Evolutionary conservation across 2,888 invertebrate genomes (phyloP), one percentile per base, ranked within the genome.

Genomic region (Embidobia sp.): DNA sequence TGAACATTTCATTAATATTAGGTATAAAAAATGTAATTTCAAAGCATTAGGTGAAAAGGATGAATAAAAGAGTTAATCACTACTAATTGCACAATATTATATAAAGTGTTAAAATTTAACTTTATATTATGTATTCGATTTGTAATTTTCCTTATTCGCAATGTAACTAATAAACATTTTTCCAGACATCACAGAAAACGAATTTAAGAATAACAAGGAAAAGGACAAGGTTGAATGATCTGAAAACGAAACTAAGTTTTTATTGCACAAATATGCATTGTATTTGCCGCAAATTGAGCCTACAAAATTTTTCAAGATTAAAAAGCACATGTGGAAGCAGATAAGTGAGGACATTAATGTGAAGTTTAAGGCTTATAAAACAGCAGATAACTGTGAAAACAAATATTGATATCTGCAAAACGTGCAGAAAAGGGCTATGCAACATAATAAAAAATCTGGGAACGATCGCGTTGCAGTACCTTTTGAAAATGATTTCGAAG

Each of bases 221-320:
- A n/a, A n/a, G n/a, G n/a, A n/a, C n/a, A n/a, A n/a, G n/a, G n/a
- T n/a, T n/a, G n/a, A n/a, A n/a, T n/a, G n/a, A n/a, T n/a, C 42
- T 10, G 22, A 22, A 1, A 5, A 18, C 0, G 49, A 33, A 33
- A 33, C 33, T 0, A 33, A 18, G 11, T 51, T 15, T 19, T 13
- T 51, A 1, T 11, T 51, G 3, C 11, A 31, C 11, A n/a, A 19
- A 11, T 51, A 33, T 4, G 49, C 49, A 1, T 0, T 19, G 1
- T 53, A 53, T 18, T 16, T 53, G 3, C 37, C 53, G 3, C 26
- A 53, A 15, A 37, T 53, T n/a, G 53, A 26, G 1, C 53, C 53
- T 6, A 11, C 19, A 29, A 5, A 4, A 10, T 0, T 3, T 11
- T 15, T 59, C 0, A 59, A 46, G 18, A 3, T 46, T 13, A 59